Base-by-base conservation (phyloP, 1,140 invertebrate genomes). In the Rhizoglyphus robini region DNA sequence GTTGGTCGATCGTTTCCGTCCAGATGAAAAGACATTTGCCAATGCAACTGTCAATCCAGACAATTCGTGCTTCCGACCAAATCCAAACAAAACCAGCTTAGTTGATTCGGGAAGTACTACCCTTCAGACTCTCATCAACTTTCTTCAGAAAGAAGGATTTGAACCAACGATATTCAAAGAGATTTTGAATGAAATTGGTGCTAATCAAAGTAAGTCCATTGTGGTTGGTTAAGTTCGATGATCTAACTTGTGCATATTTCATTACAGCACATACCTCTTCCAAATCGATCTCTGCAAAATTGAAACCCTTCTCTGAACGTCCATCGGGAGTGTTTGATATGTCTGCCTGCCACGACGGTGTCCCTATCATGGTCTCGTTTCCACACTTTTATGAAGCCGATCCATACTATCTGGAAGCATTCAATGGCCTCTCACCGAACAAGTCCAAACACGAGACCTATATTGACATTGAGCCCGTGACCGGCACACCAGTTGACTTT, bases 361-460 rank as follows among this genome's bases (percentile, higher is more conserved):
- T 88, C 0, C 89, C 90, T 2, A 82, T 93, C 66, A 81, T 90
- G 73, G 75, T 94, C 23, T 92, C 88, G 49, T 91, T 90, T 77
- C 90, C 90, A 0, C 90, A 94, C 75, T 93, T 93, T 78, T 88
- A 90, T 73, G 75, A 90, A 68, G 89, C 86, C 0, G 87, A 92
- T 73, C 84, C 86, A 1, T 80, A 79, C 62, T 81, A 91, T 25
- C 75, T 84, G 59, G 83, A 84, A 25, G 84, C 84, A 3, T 84
- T 93, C 0, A 83, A 84, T 67, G 90, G 89, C 1, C 83, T 94
- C 67, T 84, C 83, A 0, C 71, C 72, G 25, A 82, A 85, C 61
- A 79, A 83, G 23, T 85, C 88, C 41, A 83, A 85, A 51, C 88
- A 92, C 75, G 79, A 84, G 67, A 83, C 91, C 30, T 90, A 80